A percentile compares a stretch with the other conserved stretches of the same genome.
phyloP scores from a whole-genome alignment of 2,113 vertebrate species.

The Actinemys pallida region DNA sequence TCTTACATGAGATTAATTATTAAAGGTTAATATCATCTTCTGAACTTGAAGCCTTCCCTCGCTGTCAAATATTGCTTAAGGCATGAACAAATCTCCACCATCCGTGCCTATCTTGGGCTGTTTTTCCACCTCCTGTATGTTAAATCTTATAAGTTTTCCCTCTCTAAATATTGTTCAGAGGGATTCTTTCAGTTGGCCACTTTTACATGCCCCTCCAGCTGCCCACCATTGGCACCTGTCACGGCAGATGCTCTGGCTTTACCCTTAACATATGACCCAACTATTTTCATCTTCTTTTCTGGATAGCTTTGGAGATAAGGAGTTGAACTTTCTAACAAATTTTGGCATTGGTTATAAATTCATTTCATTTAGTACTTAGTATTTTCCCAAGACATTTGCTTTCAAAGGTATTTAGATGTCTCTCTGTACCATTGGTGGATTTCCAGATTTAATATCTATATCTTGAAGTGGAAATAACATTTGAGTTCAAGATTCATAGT shows the following conservation, averaged over 20 bases:
- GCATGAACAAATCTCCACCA: background rate
- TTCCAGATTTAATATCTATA: background rate
- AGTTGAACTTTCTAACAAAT: background rate
- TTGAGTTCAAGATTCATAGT: background rate
- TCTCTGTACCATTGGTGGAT: fast-evolving
- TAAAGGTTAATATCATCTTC: background rate
- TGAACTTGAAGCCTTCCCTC: background rate
- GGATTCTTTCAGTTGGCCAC: background rate
- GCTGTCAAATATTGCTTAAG: background rate
- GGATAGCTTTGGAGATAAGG: background rate
- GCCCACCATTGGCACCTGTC: background rate
- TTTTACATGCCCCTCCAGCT: background rate
- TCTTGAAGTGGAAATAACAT: background rate
- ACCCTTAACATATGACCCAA: background rate
- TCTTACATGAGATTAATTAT: background rate
- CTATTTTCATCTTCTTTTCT: background rate
- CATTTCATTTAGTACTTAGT: background rate
- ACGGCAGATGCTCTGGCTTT: background rate
- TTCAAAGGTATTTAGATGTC: background rate
- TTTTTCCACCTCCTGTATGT: background rate
- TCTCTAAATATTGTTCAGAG: background rate
- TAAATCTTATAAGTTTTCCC: background rate
- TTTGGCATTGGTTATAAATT: background rate
- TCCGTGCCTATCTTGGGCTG: background rate
- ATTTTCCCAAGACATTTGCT: background rate